These are phyloP conservation scores for Euphonia xanthogaster DNA, from an alignment of 2,797 vertebrate genomes.

Conservation along the genomic window DNA sequence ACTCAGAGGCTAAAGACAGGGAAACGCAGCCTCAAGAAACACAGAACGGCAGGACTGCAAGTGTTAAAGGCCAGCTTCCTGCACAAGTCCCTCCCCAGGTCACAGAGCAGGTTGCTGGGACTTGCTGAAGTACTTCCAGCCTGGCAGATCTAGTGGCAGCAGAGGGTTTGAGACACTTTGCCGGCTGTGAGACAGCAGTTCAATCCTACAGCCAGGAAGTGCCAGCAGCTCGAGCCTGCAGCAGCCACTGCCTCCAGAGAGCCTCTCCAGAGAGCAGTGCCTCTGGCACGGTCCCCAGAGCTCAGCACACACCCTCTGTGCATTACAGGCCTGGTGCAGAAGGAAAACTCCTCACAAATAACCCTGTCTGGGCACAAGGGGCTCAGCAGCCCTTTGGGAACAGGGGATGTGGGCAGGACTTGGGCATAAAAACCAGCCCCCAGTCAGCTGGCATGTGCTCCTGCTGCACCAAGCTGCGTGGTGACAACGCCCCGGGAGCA, in stretches of 20 bases:
- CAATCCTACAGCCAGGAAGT: not conserved
- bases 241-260: not conserved
- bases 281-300: not conserved
- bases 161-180: not conserved
- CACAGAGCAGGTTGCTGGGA: conserved; percentile 14
- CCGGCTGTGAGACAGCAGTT: conserved; percentile 40
- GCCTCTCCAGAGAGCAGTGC: not conserved
- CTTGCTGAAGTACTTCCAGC: conserved; percentile 21
- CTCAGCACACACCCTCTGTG: not conserved
- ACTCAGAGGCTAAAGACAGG: not conserved
- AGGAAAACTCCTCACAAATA: not conserved
- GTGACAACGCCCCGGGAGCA: not conserved
- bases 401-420: rapidly evolving
- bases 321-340: not conserved
- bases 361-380: too few relatives aligned
- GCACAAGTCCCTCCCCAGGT: not conserved
- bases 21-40: not conserved
- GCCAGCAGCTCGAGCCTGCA: not conserved
- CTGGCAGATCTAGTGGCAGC: conserved; percentile 1
- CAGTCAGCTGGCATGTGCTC: not conserved
- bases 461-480: not conserved
- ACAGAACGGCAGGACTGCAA: not conserved
- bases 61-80: not conserved
- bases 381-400: not conserved
- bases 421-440: not conserved